Conservation (phyloP, 1,140 invertebrate species). For the Cherax quadricarinatus region DNA sequence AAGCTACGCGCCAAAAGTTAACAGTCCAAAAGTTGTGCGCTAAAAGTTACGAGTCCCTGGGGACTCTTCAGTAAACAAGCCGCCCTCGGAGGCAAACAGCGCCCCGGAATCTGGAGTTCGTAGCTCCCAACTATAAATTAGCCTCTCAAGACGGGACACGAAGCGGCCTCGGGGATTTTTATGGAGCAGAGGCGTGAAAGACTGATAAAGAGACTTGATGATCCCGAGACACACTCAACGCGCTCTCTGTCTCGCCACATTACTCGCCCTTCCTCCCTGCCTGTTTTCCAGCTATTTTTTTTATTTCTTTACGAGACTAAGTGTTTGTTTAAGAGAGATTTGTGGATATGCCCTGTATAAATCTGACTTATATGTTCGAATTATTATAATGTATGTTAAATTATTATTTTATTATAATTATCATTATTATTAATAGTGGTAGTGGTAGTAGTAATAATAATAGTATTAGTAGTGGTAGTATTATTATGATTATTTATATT, state of each 20-base stretch:
- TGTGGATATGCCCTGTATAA: no score
- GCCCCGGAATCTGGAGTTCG: constrained; percentile 38
- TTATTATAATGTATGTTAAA: neutral
- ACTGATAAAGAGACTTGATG: constrained; percentile 38
- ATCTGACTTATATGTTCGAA: neutral
- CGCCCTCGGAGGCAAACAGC: neutral
- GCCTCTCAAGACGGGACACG: constrained; percentile 15
- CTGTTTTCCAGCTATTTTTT: neutral
- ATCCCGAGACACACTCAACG: constrained; percentile 15
- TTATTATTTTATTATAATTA: neutral
- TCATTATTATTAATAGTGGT: no score
- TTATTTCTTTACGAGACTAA: neutral
- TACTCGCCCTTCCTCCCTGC: neutral
- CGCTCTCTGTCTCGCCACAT: neutral
- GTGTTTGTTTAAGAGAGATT: no score
- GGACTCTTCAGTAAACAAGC: neutral
- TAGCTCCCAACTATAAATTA: constrained; percentile 45
- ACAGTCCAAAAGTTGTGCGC: neutral
- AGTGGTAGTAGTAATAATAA: no score
- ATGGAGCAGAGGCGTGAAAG: constrained; percentile 33
- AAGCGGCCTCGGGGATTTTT: constrained; percentile 20
- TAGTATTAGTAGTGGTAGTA: no score
- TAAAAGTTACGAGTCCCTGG: neutral
- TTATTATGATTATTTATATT: no score
- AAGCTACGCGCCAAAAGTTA: no score